Evolutionary conservation across 2,797 vertebrate species (phyloP).

Genomic region (Craterocephalus amniculus): DNA sequence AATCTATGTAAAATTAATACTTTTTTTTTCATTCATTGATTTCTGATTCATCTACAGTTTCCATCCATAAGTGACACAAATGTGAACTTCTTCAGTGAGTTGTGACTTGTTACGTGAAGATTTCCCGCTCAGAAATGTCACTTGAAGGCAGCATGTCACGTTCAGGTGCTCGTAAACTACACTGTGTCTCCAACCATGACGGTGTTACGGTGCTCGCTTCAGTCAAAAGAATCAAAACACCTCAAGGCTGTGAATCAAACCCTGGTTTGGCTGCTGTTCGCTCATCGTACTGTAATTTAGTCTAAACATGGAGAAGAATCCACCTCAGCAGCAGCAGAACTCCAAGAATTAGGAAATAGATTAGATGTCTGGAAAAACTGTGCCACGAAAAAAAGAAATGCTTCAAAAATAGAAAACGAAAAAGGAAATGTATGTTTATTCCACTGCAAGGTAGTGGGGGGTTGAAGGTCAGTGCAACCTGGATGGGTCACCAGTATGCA

Average conservation of each 20-base stretch:
- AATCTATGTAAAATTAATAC: background rate
- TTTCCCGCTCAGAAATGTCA: constrained; percentile 49
- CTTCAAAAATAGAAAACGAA: background rate
- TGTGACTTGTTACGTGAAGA: background rate
- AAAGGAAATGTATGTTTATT: background rate
- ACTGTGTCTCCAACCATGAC: constrained; percentile 54
- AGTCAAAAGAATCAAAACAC: constrained; percentile 43
- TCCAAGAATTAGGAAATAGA: background rate
- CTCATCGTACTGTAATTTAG: constrained; percentile 49
- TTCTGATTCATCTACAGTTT: background rate
- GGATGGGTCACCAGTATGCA: background rate
- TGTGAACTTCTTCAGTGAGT: constrained; percentile 6
- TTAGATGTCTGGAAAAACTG: background rate
- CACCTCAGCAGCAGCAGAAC: background rate
- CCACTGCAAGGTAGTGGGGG: too few relatives aligned
- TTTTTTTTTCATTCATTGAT: background rate
- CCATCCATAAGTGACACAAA: constrained; percentile 8
- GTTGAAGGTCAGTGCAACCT: background rate
- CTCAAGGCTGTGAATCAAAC: constrained; percentile 49
- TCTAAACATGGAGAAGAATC: background rate
- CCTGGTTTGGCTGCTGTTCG: constrained; percentile 44
- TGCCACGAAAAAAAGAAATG: background rate
- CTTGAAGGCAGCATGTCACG: constrained; percentile 62
- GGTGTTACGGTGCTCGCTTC: constrained; percentile 64
- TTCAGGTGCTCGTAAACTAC: constrained; percentile 71